Base-by-base conservation (phyloP, 2,888 invertebrate species). In the Litoditis marina region DNA sequence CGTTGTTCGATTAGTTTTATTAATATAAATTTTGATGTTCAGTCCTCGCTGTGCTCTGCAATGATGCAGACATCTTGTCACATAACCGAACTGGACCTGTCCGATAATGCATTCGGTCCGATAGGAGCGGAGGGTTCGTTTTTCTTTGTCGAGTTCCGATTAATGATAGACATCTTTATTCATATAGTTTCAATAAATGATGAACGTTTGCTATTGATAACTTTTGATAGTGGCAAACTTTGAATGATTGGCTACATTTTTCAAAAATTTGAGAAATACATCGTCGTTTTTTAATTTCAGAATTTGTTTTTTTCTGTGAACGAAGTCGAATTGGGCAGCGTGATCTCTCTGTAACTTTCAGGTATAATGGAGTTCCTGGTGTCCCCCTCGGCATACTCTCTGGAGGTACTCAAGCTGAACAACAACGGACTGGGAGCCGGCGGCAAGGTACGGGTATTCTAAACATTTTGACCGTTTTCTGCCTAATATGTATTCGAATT, bases 81-180 rank as follows among this genome's bases (percentile, higher is more conserved):
- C 1, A 87, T 98, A 0, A 88, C 89, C 0, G 91, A 91, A 60
- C 84, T 98, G 11, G 94, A 98, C 82, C 87, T 98, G 5, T 94
- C 94, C 83, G 95, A 98, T 85, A 96, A 96, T 85, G 96, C 96
- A 0, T 90, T 96, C 76, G 96, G 96, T 0, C 94, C 95, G 0
- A 91, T 93, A 74, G 95, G 94, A 27, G 91, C 94, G 51, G 88
- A 90, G 73, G 94, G 93, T 0, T 57, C 7, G 31, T 16, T 6
- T 44, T 36, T 54, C 36, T 2, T 2, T 2, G 42, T 19, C 42
- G 19, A 8, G 4, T 3, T 39, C 39, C 39, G n/a, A 16, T 13
- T 13, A 13, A 11, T n/a, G n/a, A n/a, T n/a, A n/a, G n/a, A n/a
- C n/a, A n/a, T n/a, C n/a, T n/a, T n/a, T n/a, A n/a, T n/a, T n/a